Conservation (phyloP, 2,113 vertebrate species). For the Lethenteron camtschaticum region DNA sequence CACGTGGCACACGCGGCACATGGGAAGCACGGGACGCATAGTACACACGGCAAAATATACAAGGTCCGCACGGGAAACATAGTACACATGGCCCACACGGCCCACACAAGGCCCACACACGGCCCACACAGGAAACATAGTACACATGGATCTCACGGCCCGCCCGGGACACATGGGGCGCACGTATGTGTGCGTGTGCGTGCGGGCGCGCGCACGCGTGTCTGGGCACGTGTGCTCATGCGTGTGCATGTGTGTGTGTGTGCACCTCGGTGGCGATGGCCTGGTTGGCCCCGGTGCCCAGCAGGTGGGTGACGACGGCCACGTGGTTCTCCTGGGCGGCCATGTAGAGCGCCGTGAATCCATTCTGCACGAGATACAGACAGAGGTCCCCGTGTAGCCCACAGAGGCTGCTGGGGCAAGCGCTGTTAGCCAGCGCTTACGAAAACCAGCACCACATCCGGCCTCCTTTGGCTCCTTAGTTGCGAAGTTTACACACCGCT, state of each 20-base stretch:
- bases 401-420: too few species aligned
- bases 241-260: neutral
- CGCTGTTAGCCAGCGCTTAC: too few species aligned
- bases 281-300: constrained; percentile 94
- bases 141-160: neutral
- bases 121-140: neutral
- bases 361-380: constrained; percentile 42
- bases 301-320: constrained; percentile 88
- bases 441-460: too few species aligned
- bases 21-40: too few species aligned
- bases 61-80: too few species aligned
- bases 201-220: neutral
- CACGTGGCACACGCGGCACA: too few species aligned
- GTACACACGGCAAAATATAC: too few species aligned
- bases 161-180: neutral
- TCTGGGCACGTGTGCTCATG: neutral
- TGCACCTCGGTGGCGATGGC: constrained; percentile 85
- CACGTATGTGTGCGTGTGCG: neutral
- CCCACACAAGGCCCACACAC: too few species aligned
- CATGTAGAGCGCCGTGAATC: constrained; percentile 96
- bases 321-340: constrained; percentile 95
- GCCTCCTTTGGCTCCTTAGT: too few species aligned
- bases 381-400: too few species aligned
- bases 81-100: too few species aligned
- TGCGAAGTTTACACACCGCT: too few species aligned